Base-by-base conservation (phyloP, 2,113 vertebrate genomes). In the Dryoscopus gambensis region DNA sequence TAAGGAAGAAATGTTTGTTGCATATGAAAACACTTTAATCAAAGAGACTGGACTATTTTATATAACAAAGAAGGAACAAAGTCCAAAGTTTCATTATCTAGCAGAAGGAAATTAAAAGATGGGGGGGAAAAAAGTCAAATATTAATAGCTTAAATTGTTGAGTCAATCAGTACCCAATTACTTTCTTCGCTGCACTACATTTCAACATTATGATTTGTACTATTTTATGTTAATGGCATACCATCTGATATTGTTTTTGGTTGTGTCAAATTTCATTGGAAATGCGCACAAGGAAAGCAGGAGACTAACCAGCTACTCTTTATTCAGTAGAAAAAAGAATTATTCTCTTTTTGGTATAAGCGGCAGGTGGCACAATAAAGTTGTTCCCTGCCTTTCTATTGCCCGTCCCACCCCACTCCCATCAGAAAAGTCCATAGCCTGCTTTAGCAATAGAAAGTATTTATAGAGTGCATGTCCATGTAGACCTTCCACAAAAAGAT, bases 91-190 rank as follows among this genome's bases (percentile, higher is more conserved):
- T 35, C 28, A 53, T 68, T 64, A 90, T 49, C 19, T 37, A 75
- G 18, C 9, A 75, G 37, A 82, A 89, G 18, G 6, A 91, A 95
- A 91, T 82, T 50, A 84, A 84, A 95, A 87, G 42, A 49, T 35
- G 2, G 3, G 11, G 5, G 15, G 2, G 0, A 2, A 4, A 35
- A 44, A 21, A 6, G 6, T 18, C 9, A 27, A 24, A 70, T 87
- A 69, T 74, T 59, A 75, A 84, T 69, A 78, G 12, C 60, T 84
- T 63, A 70, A 81, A 35, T 42, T 42, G 20, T 46, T 77, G 35
- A 91, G 37, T 70, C 25, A 74, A 50, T 87, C 42, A 81, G 31
- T 22, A 68, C 3, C 27, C 14, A 81, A 35, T 47, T 84, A 33
- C 17, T 90, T 73, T 57, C 56, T 73, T 78, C 10, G 12, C 42